Evolutionary conservation across 2,113 vertebrate genomes (phyloP), one percentile per base, ranked within the genome.

Genomic region (Trogon melanurus): DNA sequence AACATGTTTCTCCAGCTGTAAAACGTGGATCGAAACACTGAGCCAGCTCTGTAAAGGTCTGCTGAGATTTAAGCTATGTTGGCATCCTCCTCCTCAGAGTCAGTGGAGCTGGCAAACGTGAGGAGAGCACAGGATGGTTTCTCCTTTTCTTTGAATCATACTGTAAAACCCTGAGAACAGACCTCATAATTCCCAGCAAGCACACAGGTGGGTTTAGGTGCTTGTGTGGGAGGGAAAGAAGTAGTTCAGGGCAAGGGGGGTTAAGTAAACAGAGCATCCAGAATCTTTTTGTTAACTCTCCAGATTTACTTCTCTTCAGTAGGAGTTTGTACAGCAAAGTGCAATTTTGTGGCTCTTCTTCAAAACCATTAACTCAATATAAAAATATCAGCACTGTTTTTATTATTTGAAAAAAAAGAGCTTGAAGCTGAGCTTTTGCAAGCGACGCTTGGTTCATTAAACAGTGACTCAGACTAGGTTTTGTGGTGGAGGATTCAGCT

Each of bases 361-460:
- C 93, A 94, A 94, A 92, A 91, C 89, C 84, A 92, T 96, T 96
- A 94, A 96, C 88, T 95, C 91, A 71, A 89, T 95, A 93, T 97
- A 97, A 97, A 97, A 93, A 95, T 95, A 97, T 95, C 93, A 95
- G 78, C 94, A 95, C 87, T 97, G 94, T 96, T 97, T 97, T 97
- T 80, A 96, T 95, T 96, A 95, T 96, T 91, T 95, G 65, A 89
- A 92, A 92, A 94, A 96, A 93, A 96, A 92, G 75, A 54, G 50
- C 76, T 85, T 66, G 23, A 76, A 89, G 91, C 61, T 89, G 89
- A 92, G 91, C 62, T 91, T 96, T 91, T 95, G 92, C 3, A 44
- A 96, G 89, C 91, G 95, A 75, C 48, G 76, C 79, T 96, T 29
- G 54, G 82, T 97, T 96, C 94, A 95, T 96, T 97, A 97, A 96